These are phyloP conservation scores for Magallana angulata DNA, from an alignment of 1,140 invertebrate species.

Conservation along the genomic window DNA sequence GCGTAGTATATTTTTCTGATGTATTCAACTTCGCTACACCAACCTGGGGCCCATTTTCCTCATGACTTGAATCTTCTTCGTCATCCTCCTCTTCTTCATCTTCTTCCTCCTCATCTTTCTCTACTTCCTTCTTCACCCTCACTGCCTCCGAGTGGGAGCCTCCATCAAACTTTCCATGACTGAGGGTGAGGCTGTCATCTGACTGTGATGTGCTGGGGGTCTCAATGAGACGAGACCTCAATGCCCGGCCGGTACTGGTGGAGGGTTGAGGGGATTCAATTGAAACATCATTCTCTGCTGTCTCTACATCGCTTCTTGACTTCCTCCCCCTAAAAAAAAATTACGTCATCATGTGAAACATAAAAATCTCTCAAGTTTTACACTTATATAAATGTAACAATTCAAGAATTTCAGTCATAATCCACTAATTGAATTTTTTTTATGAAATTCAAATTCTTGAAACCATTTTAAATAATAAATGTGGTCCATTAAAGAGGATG, in stretches of 20 bases:
- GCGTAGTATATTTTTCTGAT: too few species aligned
- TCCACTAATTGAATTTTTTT: too few species aligned
- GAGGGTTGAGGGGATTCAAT: conserved; percentile 40
- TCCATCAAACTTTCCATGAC: neutral
- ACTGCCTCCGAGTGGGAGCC: neutral
- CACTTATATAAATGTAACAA: too few species aligned
- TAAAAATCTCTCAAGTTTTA: too few species aligned
- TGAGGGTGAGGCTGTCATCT: conserved; percentile 13
- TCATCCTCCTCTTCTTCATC: conserved; percentile 48
- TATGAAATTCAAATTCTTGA: too few species aligned
- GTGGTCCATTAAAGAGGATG: too few species aligned
- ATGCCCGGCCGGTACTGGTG: conserved; percentile 5
- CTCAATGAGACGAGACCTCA: conserved; percentile 38
- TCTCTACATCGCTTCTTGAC: conserved; percentile 32
- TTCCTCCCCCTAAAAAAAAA: conserved; percentile 35
- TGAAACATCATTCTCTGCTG: neutral
- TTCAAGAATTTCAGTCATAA: too few species aligned
- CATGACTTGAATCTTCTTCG: neutral
- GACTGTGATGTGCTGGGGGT: conserved; percentile 6
- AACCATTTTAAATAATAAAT: too few species aligned
- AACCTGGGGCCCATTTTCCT: neutral
- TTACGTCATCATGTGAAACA: too few species aligned
- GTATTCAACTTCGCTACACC: neutral
- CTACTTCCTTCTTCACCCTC: conserved; percentile 15
- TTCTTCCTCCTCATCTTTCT: conserved; percentile 59